Evolutionary conservation across 2,888 invertebrate genomes (phyloP).

Genomic region (Nomada fabriciana): DNA sequence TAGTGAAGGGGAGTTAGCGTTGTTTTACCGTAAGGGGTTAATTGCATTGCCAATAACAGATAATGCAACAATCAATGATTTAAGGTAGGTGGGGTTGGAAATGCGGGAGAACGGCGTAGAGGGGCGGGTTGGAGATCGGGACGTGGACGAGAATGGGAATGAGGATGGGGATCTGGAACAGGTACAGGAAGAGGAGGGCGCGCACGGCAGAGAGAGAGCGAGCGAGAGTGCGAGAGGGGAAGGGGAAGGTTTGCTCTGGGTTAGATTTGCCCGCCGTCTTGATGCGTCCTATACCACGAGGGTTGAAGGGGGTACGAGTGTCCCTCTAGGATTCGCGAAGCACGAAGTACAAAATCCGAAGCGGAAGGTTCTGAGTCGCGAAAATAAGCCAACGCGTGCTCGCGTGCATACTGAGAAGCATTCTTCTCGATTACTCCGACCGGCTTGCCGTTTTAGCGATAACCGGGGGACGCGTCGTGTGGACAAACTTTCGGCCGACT

Average conservation of each 20-base stretch:
- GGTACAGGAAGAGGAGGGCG: not conserved
- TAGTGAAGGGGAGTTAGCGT: constrained; percentile 63
- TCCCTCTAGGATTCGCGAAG: no score
- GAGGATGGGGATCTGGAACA: constrained; percentile 49
- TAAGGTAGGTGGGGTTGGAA: constrained; percentile 74
- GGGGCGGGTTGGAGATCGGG: constrained; percentile 51
- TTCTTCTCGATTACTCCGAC: not conserved
- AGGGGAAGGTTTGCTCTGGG: not conserved
- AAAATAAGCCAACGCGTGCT: no score
- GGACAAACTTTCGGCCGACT: constrained; percentile 80
- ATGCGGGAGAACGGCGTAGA: constrained; percentile 10
- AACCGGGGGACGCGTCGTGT: constrained; percentile 76
- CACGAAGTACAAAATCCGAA: no score
- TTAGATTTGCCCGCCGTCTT: no score
- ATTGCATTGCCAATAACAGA: constrained; percentile 84
- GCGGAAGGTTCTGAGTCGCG: no score
- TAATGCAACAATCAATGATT: constrained; percentile 84
- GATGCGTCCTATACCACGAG: no score
- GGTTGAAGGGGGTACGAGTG: no score
- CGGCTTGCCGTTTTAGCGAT: constrained; percentile 70
- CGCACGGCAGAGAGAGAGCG: not conserved
- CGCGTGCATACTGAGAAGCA: not conserved
- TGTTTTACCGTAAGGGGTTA: constrained; percentile 83
- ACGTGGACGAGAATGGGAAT: constrained; percentile 61
- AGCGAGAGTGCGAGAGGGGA: not conserved